Base-by-base conservation (phyloP, 2,888 invertebrate species). In the Pseudeuparius sepicola region DNA sequence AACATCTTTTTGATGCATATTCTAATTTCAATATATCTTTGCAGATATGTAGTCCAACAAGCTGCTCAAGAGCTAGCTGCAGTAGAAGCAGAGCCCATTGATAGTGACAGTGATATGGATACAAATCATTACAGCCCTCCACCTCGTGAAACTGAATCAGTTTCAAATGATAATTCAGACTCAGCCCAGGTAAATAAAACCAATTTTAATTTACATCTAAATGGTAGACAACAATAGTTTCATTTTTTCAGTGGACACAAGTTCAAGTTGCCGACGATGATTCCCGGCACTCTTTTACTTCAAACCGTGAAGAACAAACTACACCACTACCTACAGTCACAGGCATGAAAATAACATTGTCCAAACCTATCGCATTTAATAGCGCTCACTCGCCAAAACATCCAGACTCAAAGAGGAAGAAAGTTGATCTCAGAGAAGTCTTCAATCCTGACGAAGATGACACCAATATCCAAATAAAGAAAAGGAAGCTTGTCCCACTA, bases 401-500 rank as follows among this genome's bases (percentile, higher is more conserved):
- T 45, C 32, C 49, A 16, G 65, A 49, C 47, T 66, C 68, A 42
- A 77, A 80, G 46, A 51, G 60, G 52, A 84, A 81, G 62, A 85
- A 82, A 57, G 68, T 84, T 41, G 83, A 83, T 45, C 76, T 88
- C 1, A 78, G 82, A 45, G 85, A 85, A 53, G 86, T 88, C 3
- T 89, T 89, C 56, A 87, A 85, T 61, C 82, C 80, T 39, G 87
- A 87, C 48, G 87, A 87, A 47, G 82, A 82, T 47, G 78, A 78
- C 39, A 65, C 60, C 39, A 59, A 55, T 37, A 59, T 64, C 30
- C 61, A 64, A 37, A 63, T 65, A 35, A 83, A 81, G 57, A 83
- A 81, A 63, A 70, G 86, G 47, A 86, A 85, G 67, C 66, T 87
- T 49, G 79, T 83, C 57, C 82, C 82, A 48, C 64, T 82, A 54